Conservation (phyloP, 2,888 invertebrate genomes). For the Rhagium mordax region DNA sequence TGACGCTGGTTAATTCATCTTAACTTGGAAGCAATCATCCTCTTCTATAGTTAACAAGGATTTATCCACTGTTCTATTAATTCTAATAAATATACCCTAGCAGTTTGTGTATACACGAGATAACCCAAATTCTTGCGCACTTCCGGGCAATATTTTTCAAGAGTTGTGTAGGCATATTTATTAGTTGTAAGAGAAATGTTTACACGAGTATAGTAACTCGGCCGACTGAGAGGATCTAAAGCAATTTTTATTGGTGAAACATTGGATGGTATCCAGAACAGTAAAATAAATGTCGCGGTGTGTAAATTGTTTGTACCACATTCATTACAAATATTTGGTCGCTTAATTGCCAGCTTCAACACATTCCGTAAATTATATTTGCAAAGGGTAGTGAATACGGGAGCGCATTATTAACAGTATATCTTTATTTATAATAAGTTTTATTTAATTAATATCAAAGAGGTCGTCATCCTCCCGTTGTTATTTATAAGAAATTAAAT, state of each 20-base stretch:
- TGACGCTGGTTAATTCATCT: no score
- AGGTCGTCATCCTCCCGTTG: no score
- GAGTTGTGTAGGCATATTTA: background rate
- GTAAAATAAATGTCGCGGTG: background rate
- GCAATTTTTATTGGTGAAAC: background rate
- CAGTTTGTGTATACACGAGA: background rate
- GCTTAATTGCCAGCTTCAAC: background rate
- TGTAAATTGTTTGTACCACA: background rate
- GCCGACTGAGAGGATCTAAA: background rate
- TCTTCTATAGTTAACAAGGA: no score
- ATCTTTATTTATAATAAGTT: background rate
- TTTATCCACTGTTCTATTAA: background rate
- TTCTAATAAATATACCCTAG: background rate
- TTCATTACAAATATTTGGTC: constrained; percentile 1
- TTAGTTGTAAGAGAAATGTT: background rate
- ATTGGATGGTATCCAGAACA: background rate
- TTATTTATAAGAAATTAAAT: no score
- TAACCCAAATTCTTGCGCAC: background rate
- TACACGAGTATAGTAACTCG: background rate
- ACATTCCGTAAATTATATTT: background rate
- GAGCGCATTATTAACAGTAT: no score
- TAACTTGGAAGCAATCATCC: no score
- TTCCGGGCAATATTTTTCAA: background rate
- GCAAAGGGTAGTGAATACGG: background rate
- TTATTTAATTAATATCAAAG: background rate